Evolutionary conservation across 1,140 invertebrate species (phyloP), one percentile per base, ranked within the genome.

Genomic region (Drosophila tsacasi): DNA sequence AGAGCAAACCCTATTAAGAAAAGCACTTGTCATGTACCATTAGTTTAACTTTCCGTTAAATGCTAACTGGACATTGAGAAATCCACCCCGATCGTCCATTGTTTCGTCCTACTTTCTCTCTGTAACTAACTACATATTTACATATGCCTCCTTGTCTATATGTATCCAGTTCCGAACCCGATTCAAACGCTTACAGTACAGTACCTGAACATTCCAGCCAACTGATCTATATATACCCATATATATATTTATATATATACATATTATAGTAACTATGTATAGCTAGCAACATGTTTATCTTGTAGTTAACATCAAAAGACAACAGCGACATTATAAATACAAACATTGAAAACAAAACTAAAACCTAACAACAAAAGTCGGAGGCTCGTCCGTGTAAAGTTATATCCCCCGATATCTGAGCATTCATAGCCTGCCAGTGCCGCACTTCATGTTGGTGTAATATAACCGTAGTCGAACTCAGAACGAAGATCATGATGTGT

Each of bases 251-350:
- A 55, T 92, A 54, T 46, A 63, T 73, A 67, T 62, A 72, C 50
- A 60, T 60, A 64, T 66, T 60, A 61, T 59, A 72, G 57, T 67
- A 82, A 74, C 63, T 84, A 91, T 92, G 91, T 92, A 92, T 87
- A 92, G 91, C 91, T 89, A 92, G 91, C 91, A 92, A 92, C 91
- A 91, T 92, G 75, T 89, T 55, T 83, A 74, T 76, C 80, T 81
- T 79, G 62, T 82, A 86, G 79, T 87, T 79, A 83, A 71, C 80
- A 83, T 82, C 59, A 60, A 35, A 46, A 57, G 63, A 54, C 60
- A 77, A 77, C 21, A 78, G 42, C 30, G 44, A 71, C 77, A 66
- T 63, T 55, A 77, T 60, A 76, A 37, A 83, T 57, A 55, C 68
- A 66, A 78, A 82, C 73, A 82, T 78, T 54, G 4, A 42, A 57